Base-by-base conservation (phyloP, 2,888 invertebrate genomes). In the Drosophila suboccidentalis region DNA sequence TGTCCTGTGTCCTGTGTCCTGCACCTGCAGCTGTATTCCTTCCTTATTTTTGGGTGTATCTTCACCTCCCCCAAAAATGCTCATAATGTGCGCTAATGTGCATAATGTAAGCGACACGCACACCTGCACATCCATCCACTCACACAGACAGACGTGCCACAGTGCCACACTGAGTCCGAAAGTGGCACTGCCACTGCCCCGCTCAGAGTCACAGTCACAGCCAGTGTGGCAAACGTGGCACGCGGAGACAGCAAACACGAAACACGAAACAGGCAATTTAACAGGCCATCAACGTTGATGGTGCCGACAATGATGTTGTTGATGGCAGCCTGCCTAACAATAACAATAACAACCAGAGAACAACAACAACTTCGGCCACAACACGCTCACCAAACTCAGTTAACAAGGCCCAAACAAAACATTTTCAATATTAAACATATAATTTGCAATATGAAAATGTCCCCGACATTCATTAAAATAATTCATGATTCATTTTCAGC, bases 231-330 rank as follows among this genome's bases (percentile, higher is more conserved):
- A 67, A 66, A 68, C 58, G 69, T 75, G 62, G 79, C 60, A 76
- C 54, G 50, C 58, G 49, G 64, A 72, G 78, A 82, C 70, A 70
- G 67, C 76, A 70, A 77, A 84, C 76, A 80, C 66, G 85, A 70
- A 77, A 84, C 76, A 80, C 64, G 85, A 86, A 89, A 89, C 90
- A 81, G 84, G 85, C 90, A 89, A 89, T 87, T 86, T 89, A 89
- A 89, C 89, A 90, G 87, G 85, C 90, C 86, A 86, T 90, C 90
- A 90, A 89, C 89, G 89, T 73, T 86, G 89, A 86, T 86, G 86
- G 86, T 60, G 82, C 66, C 72, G 85, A 86, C 88, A 87, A 86
- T 84, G 90, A 85, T 80, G 89, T 83, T 83, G 90, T 72, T 90
- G 84, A 90, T 82, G 84, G 70, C 71, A 68, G 60, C 65, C 66